These are phyloP conservation scores for Mastomys coucha DNA, from an alignment of 2,113 vertebrate genomes.

Conservation along the genomic window DNA sequence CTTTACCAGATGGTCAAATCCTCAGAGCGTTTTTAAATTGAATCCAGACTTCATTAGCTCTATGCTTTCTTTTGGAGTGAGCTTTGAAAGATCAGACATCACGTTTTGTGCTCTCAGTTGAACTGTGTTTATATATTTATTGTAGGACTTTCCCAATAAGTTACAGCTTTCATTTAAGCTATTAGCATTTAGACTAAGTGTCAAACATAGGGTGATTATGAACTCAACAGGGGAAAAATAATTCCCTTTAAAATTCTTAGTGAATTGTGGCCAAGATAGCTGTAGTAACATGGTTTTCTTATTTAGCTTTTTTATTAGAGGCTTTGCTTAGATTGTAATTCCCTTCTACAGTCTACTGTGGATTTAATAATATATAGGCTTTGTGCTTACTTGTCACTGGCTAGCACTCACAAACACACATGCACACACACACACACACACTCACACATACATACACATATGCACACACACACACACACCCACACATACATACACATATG, in stretches of 20 bases:
- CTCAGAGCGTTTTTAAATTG: not conserved
- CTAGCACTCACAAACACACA: not conserved
- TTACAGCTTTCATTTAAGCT: not conserved
- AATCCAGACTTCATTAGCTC: not conserved
- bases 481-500: not conserved
- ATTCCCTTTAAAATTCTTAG: not conserved
- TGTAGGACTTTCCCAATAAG: not conserved
- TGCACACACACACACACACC: not conserved
- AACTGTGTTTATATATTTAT: not conserved
- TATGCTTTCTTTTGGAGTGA: not conserved
- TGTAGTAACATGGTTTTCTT: not conserved
- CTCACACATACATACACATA: not conserved
- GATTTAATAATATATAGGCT: not conserved
- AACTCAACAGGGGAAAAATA: not conserved
- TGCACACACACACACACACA: no score
- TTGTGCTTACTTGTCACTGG: not conserved
- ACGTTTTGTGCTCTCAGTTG: not conserved
- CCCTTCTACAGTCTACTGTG: rapidly evolving
- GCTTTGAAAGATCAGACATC: not conserved
- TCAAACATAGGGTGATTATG: not conserved
- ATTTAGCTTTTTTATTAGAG: not conserved
- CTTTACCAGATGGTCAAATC: not conserved
- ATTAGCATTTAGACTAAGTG: not conserved
- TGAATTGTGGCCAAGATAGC: not conserved
- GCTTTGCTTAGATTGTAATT: not conserved